Base-by-base conservation (phyloP, 2,888 invertebrate genomes). In the Metellina segmentata region DNA sequence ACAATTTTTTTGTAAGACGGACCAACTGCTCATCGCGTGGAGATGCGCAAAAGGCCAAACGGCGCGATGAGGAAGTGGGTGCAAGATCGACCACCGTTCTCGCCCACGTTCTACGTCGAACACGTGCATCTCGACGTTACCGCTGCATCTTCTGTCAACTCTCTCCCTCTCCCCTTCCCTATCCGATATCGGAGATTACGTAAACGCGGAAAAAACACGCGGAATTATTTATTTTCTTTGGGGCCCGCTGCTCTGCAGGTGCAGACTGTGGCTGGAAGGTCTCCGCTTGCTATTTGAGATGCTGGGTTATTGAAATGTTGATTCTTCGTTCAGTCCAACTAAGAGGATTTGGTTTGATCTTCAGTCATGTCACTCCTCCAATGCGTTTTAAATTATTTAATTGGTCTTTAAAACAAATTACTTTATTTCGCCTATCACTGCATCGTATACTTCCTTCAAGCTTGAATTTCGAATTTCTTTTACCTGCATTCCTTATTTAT, bases 201-300 rank as follows among this genome's bases (percentile, higher is more conserved):
- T 61, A 74, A 85, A 85, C 61, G 74, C 74, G 85, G 75, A 85
- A 85, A 85, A 85, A 85, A 74, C 52, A 72, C 52, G 74, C 75
- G 20, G 52, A 51, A 52, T 83, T 85, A 85, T 75, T 85, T 85
- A 75, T 85, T 85, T 85, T 85, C 85, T 52, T 19, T 71, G 61
- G n/a, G 13, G 11, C 61, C 61, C 11, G 61, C 34, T 72, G 72
- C 48, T n/a, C n/a, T 72, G 85, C 74, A 72, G 85, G 20, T 85
- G 85, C 85, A 85, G 72, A 2, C 34, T 34, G 34, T 4, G 52
- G 9, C 16, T 61, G 61, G 61, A 34, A 34, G 34, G 61, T 61
- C 8, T 61, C 8, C 61, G 11, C 5, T 61, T 6, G 11, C 0
- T 61, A 11, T 1, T 8, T 61, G 11, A 16, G 61, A 9, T 16